Evolutionary conservation across 2,797 vertebrate genomes (phyloP).

Genomic region (Anabas testudineus): DNA sequence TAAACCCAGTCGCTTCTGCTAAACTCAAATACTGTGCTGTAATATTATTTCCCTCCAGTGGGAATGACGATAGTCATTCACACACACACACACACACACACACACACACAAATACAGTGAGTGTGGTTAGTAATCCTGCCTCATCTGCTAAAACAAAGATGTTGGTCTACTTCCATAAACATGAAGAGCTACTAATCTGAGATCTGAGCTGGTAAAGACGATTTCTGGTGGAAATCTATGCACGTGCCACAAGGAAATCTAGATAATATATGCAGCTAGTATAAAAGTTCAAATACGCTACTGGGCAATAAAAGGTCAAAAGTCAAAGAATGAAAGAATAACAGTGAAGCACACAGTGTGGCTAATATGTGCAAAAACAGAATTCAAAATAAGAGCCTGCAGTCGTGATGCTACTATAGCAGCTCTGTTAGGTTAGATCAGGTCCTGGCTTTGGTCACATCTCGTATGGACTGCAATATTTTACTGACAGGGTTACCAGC

Average conservation of each 20-base stretch:
- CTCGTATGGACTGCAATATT: no score
- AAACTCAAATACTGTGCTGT: constrained; percentile 22
- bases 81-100: not conserved
- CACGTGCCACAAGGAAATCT: not conserved
- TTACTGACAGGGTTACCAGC: no score
- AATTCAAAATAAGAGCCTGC: no score
- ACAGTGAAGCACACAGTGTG: no score
- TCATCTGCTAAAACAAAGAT: constrained; percentile 56
- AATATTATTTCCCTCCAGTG: constrained; percentile 23
- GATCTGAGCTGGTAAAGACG: constrained; percentile 30
- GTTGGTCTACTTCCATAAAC: constrained; percentile 42
- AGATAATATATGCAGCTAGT: not conserved
- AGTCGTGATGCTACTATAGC: no score
- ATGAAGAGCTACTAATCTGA: constrained; percentile 43
- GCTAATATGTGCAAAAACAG: no score
- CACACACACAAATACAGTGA: not conserved
- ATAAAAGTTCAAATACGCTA: not conserved
- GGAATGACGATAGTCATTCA: constrained; percentile 9
- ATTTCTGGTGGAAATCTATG: constrained; percentile 5
- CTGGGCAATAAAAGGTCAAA: not conserved
- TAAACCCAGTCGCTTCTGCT: constrained; percentile 31
- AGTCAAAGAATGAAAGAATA: no score
- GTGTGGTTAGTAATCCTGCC: constrained; percentile 34
- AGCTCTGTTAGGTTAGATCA: no score
- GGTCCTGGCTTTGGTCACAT: no score